Evolutionary conservation across 2,113 vertebrate species (phyloP).

Genomic region (Archocentrus centrarchus): DNA sequence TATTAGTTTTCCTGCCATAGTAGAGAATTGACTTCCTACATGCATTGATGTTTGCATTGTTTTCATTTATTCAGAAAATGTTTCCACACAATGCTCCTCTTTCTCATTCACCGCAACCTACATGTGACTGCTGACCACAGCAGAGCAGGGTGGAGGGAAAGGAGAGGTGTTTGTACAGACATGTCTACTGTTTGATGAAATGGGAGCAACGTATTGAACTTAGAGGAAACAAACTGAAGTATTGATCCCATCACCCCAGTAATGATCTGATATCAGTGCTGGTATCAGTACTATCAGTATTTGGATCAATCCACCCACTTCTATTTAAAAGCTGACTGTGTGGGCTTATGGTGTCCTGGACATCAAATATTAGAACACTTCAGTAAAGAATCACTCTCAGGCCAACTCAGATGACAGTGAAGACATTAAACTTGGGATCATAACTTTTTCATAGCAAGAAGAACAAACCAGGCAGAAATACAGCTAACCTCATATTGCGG

Average conservation of each 20-base stretch:
- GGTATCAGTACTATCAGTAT: not conserved
- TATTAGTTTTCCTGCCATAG: not conserved
- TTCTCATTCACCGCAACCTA: not conserved
- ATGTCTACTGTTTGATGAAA: not conserved
- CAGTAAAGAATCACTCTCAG: not conserved
- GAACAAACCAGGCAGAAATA: no score
- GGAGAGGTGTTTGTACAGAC: not conserved
- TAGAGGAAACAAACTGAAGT: not conserved
- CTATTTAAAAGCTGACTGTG: no score
- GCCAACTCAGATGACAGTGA: not conserved
- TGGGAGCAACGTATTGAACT: not conserved
- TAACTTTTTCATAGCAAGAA: no score
- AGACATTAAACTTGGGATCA: no score
- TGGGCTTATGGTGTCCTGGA: not conserved
- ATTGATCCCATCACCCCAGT: not conserved
- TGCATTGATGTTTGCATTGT: not conserved
- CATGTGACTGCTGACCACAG: not conserved
- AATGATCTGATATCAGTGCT: not conserved
- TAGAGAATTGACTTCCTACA: not conserved
- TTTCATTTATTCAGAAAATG: not conserved
- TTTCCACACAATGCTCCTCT: not conserved
- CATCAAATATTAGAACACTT: not conserved
- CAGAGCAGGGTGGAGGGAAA: not conserved
- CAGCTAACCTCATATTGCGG: no score
- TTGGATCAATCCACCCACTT: not conserved